These are phyloP conservation scores for Eleutherodactylus coqui DNA, from an alignment of 2,797 vertebrate species.

Conservation along the genomic window DNA sequence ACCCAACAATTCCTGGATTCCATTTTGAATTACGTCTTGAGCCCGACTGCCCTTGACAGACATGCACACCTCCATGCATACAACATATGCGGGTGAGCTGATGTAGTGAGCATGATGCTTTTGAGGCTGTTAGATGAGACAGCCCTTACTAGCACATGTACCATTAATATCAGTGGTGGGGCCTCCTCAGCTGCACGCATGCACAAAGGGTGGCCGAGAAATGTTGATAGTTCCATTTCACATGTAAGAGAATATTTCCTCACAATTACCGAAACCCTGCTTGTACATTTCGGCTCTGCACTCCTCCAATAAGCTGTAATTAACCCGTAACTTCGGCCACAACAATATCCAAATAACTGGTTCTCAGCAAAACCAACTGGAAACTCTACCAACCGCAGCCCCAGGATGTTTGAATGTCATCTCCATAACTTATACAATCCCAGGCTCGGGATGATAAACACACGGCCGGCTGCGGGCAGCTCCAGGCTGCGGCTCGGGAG, in stretches of 20 bases:
- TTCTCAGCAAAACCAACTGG: neutral
- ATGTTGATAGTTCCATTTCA: neutral
- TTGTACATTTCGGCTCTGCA: neutral
- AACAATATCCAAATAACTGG: slow-evolving; percentile 7
- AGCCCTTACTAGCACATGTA: neutral
- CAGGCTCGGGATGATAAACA: slow-evolving; percentile 35
- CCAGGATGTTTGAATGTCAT: neutral
- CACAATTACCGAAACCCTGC: neutral
- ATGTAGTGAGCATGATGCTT: no score
- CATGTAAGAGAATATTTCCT: neutral
- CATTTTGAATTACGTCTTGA: no score
- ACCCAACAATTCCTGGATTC: no score
- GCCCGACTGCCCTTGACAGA: no score
- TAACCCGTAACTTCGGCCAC: neutral
- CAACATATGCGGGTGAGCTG: no score
- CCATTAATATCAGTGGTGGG: neutral
- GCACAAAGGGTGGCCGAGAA: neutral
- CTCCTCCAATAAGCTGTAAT: neutral
- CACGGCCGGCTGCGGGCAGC: slow-evolving; percentile 36
- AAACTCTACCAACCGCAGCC: slow-evolving; percentile 6
- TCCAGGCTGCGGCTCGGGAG: neutral
- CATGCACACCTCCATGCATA: no score
- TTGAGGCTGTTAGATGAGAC: no score
- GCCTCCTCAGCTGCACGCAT: neutral
- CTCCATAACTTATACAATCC: slow-evolving; percentile 3